Percentiles rank a stretch among this genome's conserved stretches.
Conservation (phyloP, 2,113 vertebrate genomes). For the Bubo scandiacus region DNA sequence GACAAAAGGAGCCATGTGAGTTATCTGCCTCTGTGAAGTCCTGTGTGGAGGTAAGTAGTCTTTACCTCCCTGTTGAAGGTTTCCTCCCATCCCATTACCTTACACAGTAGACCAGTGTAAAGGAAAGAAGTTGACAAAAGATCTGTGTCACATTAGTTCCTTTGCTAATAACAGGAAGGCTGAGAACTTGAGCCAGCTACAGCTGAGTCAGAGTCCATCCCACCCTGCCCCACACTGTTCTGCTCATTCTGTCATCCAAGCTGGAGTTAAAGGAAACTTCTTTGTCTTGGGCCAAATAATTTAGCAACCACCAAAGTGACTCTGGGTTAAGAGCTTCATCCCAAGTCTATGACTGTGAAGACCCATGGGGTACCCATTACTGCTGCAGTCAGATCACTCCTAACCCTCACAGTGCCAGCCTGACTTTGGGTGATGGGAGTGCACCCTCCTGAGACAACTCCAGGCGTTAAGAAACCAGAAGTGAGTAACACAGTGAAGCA, state of each 20-base stretch:
- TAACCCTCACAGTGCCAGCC: neutral
- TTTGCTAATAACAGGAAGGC: neutral
- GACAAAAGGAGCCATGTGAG: neutral
- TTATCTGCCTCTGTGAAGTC: neutral
- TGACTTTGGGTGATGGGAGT: neutral
- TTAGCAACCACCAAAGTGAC: rapidly evolving
- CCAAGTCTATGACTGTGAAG: neutral
- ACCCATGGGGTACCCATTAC: neutral
- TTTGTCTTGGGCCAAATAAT: neutral
- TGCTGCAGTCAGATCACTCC: neutral
- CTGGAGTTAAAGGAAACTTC: neutral
- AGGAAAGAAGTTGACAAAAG: neutral
- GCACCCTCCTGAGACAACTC: neutral
- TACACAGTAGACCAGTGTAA: neutral
- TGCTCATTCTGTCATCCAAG: neutral
- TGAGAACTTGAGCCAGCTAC: neutral
- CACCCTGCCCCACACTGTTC: neutral
- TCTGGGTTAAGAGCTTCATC: neutral
- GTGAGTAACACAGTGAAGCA: neutral
- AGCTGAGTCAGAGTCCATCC: neutral
- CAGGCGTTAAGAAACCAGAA: neutral
- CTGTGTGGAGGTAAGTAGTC: neutral
- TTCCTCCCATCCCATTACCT: neutral
- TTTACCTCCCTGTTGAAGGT: neutral
- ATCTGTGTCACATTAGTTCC: neutral